Percentiles rank a stretch among this genome's conserved stretches.
Conservation (phyloP, 1,140 invertebrate species). For the Atta cephalotes region DNA sequence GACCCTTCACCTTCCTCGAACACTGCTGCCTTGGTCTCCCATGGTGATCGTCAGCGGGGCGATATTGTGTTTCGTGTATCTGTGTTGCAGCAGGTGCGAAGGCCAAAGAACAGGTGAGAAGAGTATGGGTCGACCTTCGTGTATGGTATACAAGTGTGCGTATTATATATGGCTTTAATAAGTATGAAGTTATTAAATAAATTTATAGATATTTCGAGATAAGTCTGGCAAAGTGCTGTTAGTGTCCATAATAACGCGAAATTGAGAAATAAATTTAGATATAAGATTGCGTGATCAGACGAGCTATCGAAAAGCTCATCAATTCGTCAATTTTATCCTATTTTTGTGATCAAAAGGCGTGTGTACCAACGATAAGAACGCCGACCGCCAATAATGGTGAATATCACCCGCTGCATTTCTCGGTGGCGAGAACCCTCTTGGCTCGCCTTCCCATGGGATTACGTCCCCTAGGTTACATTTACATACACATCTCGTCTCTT, state of each 20-base stretch:
- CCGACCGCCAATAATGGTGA: slow-evolving; percentile 59
- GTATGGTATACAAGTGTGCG: neutral
- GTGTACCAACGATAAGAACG: slow-evolving; percentile 71
- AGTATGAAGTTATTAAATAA: neutral
- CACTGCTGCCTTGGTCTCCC: slow-evolving; percentile 25
- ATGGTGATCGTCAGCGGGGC: slow-evolving; percentile 35
- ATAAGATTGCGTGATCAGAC: slow-evolving; percentile 18
- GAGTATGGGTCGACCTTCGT: neutral
- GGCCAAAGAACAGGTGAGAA: neutral
- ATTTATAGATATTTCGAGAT: neutral
- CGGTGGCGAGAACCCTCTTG: slow-evolving; percentile 59
- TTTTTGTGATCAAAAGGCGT: slow-evolving; percentile 68
- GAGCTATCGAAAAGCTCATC: slow-evolving; percentile 50
- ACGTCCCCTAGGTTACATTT: slow-evolving; percentile 79
- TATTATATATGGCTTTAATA: slow-evolving; percentile 16
- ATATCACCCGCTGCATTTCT: slow-evolving; percentile 69
- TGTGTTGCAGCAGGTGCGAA: slow-evolving; percentile 47
- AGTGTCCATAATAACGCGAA: neutral
- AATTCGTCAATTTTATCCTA: slow-evolving; percentile 66
- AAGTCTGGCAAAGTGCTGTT: neutral
- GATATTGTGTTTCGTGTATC: slow-evolving; percentile 32
- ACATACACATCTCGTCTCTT: slow-evolving; percentile 74
- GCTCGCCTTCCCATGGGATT: slow-evolving; percentile 75
- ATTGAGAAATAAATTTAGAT: slow-evolving; percentile 37
- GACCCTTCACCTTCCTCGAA: slow-evolving; percentile 55